Base-by-base conservation (phyloP, 1,140 invertebrate genomes). In the Hylaeus volcanicus region DNA sequence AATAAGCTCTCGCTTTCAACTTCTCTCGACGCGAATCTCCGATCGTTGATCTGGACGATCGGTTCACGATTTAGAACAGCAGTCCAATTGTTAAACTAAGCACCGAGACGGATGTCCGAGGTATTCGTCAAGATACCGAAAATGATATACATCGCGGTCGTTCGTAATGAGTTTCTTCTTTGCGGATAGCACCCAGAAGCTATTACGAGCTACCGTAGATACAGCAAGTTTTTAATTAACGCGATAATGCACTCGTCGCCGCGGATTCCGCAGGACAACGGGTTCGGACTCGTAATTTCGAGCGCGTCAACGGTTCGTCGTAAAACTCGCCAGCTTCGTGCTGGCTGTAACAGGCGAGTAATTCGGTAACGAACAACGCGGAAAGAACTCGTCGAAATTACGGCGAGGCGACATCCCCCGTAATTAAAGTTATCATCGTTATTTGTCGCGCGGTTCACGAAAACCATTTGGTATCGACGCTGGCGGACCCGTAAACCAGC, bases 1-100 rank as follows among this genome's bases (percentile, higher is more conserved):
- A 91, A 90, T 90, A 90, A 90, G 88, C 83, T 85, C 78, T 76
- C 77, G 80, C 86, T 84, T 79, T 80, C 73, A 84, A 73, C 81
- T 61, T 83, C 51, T 83, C 51, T 43, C 63, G 60, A 12, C 70
- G 65, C 37, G 51, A 8, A 76, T 45, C 53, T 26, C 5, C 41
- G 53, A 70, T 73, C 77, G 60, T 72, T 64, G 66, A 64, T 15
- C 15, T 45, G n/a, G 0, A 39, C 60, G 60, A 73, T 72, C 68
- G 74, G 69, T 76, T 43, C 12, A 68, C 64, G 3, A 48, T 48
- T 48, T 8, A 37, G 26, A 26, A 26, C 26, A 26, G 26, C 26
- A 26, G 26, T 26, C 26, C 26, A 26, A 26, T 26, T 26, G 26
- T 26, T 26, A 26, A 26, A 26, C 26, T 0, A 26, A 26, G 26